Percentiles rank a stretch among this genome's conserved stretches.
Evolutionary conservation across 2,888 invertebrate species (phyloP).

Genomic region (Leptopilina syphax): DNA sequence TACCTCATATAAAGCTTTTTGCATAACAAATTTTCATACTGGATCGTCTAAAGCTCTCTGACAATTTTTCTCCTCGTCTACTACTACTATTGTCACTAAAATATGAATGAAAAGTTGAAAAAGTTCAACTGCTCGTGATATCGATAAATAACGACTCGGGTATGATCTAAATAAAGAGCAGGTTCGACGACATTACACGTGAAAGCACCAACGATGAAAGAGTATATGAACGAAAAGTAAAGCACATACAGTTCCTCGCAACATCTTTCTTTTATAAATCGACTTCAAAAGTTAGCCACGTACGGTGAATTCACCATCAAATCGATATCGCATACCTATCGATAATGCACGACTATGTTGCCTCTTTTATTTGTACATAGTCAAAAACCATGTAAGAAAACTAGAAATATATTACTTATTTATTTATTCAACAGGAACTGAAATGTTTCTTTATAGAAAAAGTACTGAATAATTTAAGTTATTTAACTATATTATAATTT

Average conservation of each 20-base stretch:
- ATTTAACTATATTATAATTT: too few species aligned
- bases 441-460: too few species aligned
- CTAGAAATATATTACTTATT: too few species aligned
- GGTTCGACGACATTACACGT: slow-evolving; percentile 35
- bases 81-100: not conserved
- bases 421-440: too few species aligned
- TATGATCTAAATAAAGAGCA: slow-evolving; percentile 39
- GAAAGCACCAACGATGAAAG: slow-evolving; percentile 13
- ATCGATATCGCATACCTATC: slow-evolving; percentile 38
- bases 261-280: slow-evolving; percentile 39
- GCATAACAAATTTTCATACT: not conserved
- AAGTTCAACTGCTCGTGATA: slow-evolving; percentile 41
- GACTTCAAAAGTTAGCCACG: slow-evolving; percentile 28
- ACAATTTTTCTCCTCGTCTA: slow-evolving; percentile 7
- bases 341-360: slow-evolving; percentile 22
- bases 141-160: slow-evolving; percentile 36
- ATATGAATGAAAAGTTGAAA: slow-evolving; percentile 32
- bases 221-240: slow-evolving; percentile 30
- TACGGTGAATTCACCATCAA: slow-evolving; percentile 18
- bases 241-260: slow-evolving; percentile 13
- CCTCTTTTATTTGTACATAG: not conserved
- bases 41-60: not conserved
- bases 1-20: not conserved
- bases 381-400: too few species aligned
- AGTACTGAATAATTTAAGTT: too few species aligned